Evolutionary conservation across 2,113 vertebrate species (phyloP).

Genomic region (Psettodes erumei): DNA sequence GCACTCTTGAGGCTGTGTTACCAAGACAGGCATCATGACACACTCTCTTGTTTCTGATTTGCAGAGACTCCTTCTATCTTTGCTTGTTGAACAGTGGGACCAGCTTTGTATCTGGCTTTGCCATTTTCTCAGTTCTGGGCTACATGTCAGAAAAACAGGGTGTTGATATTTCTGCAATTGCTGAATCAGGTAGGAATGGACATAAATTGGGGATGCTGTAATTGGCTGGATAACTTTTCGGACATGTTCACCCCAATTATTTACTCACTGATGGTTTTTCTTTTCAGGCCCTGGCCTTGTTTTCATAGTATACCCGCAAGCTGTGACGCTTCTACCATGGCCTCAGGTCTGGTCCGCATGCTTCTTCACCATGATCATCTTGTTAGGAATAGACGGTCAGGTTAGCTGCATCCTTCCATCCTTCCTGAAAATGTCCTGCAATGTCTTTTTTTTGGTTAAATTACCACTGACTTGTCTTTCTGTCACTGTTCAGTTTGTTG

Average conservation of each 20-base stretch:
- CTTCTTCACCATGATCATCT: conserved; percentile 93
- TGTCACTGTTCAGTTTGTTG: conserved; percentile 84
- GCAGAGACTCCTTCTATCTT: conserved; percentile 79
- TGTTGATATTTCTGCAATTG: conserved; percentile 74
- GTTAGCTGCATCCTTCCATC: conserved; percentile 47
- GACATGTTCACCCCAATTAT: too few species aligned
- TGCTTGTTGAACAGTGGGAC: conserved; percentile 90
- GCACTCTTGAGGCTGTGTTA: background rate
- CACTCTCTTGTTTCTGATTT: conserved; percentile 40
- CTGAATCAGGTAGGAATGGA: conserved; percentile 73
- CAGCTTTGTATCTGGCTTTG: conserved; percentile 90
- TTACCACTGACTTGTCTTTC: conserved; percentile 5
- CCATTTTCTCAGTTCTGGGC: conserved; percentile 90
- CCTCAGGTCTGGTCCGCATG: conserved; percentile 90
- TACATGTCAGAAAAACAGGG: conserved; percentile 85
- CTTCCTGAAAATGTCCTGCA: background rate
- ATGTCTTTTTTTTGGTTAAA: too few species aligned
- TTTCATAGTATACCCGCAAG: conserved; percentile 93
- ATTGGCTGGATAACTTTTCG: too few species aligned
- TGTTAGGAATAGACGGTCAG: conserved; percentile 88
- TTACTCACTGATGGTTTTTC: conserved; percentile 25
- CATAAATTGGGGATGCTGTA: too few species aligned
- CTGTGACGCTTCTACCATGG: conserved; percentile 91
- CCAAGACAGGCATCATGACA: background rate
- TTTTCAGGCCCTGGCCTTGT: conserved; percentile 90